Evolutionary conservation across 1,140 invertebrate species (phyloP).

Genomic region (Zaprionus nigranus): DNA sequence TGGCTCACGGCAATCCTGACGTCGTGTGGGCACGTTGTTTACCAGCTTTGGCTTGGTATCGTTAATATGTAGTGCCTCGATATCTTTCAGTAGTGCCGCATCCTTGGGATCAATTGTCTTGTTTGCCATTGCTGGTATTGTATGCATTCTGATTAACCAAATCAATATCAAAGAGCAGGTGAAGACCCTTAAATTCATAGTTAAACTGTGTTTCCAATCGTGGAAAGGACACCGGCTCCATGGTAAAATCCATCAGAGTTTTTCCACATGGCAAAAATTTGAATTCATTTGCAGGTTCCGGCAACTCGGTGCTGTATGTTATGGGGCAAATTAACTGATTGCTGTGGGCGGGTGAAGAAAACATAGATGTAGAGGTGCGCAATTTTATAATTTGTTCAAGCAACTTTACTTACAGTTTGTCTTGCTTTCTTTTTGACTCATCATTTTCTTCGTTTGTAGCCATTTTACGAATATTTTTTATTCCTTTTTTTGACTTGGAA

Average conservation of each 20-base stretch:
- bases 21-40: slow-evolving; percentile 5
- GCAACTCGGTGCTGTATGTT: slow-evolving; percentile 43
- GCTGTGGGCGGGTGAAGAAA: slow-evolving; percentile 9
- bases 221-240: slow-evolving; percentile 26
- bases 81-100: slow-evolving; percentile 30
- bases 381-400: background rate
- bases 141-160: slow-evolving; percentile 36
- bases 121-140: background rate
- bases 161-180: slow-evolving; percentile 47
- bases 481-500: background rate
- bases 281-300: slow-evolving; percentile 14
- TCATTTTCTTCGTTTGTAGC: background rate
- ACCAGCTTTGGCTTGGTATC: background rate
- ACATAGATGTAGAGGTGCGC: background rate
- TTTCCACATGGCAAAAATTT: slow-evolving; percentile 55
- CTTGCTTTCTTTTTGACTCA: slow-evolving; percentile 16
- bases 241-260: slow-evolving; percentile 36
- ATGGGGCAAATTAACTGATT: slow-evolving; percentile 34
- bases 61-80: slow-evolving; percentile 25
- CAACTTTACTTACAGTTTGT: slow-evolving; percentile 39
- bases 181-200: slow-evolving; percentile 42
- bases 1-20: slow-evolving; percentile 39
- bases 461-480: slow-evolving; percentile 15
- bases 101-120: slow-evolving; percentile 37
- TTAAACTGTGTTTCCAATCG: slow-evolving; percentile 15